Percentiles rank a stretch among this genome's conserved stretches.
Conservation (phyloP, 1,140 invertebrate genomes). For the Aplysia californica region DNA sequence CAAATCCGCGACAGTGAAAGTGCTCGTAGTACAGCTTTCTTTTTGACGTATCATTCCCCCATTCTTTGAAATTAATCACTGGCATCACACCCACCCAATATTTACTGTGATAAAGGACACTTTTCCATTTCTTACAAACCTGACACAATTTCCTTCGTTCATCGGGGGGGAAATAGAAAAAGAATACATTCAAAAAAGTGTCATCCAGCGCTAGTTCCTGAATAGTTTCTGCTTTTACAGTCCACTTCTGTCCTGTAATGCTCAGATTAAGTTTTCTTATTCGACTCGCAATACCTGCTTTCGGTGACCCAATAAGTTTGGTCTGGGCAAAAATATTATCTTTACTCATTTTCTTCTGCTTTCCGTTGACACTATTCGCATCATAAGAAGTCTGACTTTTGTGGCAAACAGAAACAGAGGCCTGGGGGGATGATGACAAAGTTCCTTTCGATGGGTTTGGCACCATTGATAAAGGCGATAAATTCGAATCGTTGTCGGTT, state of each 20-base stretch:
- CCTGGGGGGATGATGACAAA: slow-evolving; percentile 1
- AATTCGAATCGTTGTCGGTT: too few species aligned
- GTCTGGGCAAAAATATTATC: slow-evolving; percentile 37
- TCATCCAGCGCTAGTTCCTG: slow-evolving; percentile 85
- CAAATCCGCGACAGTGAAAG: slow-evolving; percentile 85
- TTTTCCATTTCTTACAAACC: slow-evolving; percentile 86
- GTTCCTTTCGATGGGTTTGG: slow-evolving; percentile 5
- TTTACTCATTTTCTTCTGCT: slow-evolving; percentile 34
- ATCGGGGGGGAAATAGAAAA: slow-evolving; percentile 83
- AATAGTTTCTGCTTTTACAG: slow-evolving; percentile 62
- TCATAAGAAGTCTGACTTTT: too few species aligned
- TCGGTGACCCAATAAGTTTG: slow-evolving; percentile 50
- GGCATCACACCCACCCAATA: slow-evolving; percentile 88
- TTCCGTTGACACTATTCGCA: too few species aligned
- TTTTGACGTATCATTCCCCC: slow-evolving; percentile 74
- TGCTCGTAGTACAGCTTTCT: slow-evolving; percentile 83
- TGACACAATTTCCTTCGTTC: slow-evolving; percentile 81
- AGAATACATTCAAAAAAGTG: slow-evolving; percentile 84
- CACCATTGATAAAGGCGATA: not conserved
- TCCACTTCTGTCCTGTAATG: slow-evolving; percentile 46
- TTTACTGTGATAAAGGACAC: slow-evolving; percentile 84
- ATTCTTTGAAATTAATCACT: slow-evolving; percentile 74
- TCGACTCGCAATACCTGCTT: slow-evolving; percentile 53
- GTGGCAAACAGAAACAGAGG: not conserved
- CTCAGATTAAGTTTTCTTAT: slow-evolving; percentile 52